Conservation (phyloP, 2,113 vertebrate species). For the Trogon surrucura region DNA sequence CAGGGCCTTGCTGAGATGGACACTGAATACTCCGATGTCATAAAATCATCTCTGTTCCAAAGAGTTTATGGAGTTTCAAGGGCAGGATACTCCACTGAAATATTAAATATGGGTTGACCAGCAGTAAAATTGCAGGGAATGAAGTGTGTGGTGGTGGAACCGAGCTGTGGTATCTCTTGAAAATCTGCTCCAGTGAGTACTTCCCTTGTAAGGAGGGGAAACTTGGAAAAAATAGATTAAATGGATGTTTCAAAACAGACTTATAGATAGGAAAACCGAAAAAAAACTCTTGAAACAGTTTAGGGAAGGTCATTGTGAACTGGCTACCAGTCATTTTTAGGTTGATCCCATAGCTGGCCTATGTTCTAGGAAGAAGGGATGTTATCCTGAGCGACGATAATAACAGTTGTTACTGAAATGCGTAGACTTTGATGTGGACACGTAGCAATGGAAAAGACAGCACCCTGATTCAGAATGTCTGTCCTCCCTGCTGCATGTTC, state of each 20-base stretch:
- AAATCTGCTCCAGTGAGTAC: background rate
- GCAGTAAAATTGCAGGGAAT: background rate
- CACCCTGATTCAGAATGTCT: background rate
- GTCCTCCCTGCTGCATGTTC: background rate
- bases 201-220: background rate
- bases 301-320: background rate
- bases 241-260: background rate
- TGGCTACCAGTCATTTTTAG: background rate
- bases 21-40: background rate
- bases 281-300: background rate
- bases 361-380: background rate
- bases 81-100: background rate
- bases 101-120: background rate
- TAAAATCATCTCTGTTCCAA: background rate
- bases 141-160: background rate
- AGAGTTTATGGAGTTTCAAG: background rate
- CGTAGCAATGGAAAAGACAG: background rate
- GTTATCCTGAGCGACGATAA: background rate
- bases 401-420: background rate
- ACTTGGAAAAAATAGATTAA: background rate
- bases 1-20: background rate
- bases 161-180: background rate
- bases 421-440: background rate
- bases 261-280: background rate
- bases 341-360: background rate